Base-by-base conservation (phyloP, 2,113 vertebrate species). In the Ptilorrhoa leucosticta region DNA sequence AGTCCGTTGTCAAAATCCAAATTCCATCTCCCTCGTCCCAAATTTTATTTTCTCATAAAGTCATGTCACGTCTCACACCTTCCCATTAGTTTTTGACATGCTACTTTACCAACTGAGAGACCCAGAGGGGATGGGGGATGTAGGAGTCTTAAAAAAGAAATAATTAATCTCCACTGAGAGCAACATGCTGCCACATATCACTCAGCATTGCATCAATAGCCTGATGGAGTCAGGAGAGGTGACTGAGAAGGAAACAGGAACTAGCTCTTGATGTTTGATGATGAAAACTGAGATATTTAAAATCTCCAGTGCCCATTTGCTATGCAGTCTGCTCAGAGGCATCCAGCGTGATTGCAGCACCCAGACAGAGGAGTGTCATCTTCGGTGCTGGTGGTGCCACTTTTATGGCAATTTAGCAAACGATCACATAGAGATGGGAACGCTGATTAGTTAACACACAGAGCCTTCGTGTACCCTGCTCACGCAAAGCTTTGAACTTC, bases 211-310 rank as follows among this genome's bases (percentile, higher is more conserved):
- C 70, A 79, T 88, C 96, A 90, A 53, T 35, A 92, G 84, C 72
- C 77, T 27, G 73, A 37, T 65, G 83, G 86, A 93, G 86, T 84
- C 88, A 83, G 90, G 63, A 89, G 90, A 96, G 90, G 86, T 93
- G 95, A 83, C 57, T 93, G 92, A 65, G 94, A 66, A 79, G 89
- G 90, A 92, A 95, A 85, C 83, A 82, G 93, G 83, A 96, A 85
- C 83, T 27, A 30, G 40, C 87, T 89, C 79, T 81, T 1, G 31
- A 77, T 83, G 73, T 84, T 72, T 91, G 48, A 93, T 37, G 93
- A 77, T 95, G 94, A 79, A 94, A 93, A 95, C 58, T 2, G 75
- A 93, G 89, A 82, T 83, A 75, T 56, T 79, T 76, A 57, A 88
- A 83, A 73, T 73, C 75, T 87, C 89, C 51, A 21, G 66, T 83